Percentiles rank a stretch among this genome's conserved stretches.
These are phyloP conservation scores for Sylvilagus floridanus DNA, from an alignment of 2,797 vertebrate species.

Conservation along the genomic window DNA sequence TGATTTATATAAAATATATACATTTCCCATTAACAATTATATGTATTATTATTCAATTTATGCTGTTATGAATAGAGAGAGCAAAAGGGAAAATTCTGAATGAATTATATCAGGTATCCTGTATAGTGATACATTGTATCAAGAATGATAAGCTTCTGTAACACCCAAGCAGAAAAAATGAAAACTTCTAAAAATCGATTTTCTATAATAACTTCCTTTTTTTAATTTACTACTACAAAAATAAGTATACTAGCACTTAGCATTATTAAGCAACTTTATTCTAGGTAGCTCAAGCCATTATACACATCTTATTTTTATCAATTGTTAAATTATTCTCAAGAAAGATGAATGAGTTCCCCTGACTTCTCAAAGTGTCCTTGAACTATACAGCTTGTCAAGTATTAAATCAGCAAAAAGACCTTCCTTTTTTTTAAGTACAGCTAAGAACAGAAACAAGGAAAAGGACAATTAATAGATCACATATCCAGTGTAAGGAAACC, in stretches of 20 bases:
- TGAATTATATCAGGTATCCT: neutral
- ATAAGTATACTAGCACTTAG: neutral
- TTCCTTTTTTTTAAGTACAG: neutral
- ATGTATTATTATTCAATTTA: neutral
- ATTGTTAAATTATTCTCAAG: slow-evolving; percentile 15
- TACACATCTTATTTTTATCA: slow-evolving; percentile 48
- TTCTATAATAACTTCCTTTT: neutral
- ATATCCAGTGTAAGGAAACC: neutral
- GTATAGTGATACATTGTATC: neutral
- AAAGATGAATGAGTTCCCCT: slow-evolving; percentile 22
- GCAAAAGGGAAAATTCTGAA: slow-evolving; percentile 8
- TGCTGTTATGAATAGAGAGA: slow-evolving; percentile 32
- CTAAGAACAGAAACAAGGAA: slow-evolving; percentile 39
- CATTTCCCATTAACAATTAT: neutral
- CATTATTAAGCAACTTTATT: slow-evolving; percentile 13
- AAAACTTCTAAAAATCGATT: slow-evolving; percentile 45
- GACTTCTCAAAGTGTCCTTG: slow-evolving; percentile 6
- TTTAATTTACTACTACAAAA: neutral
- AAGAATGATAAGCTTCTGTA: neutral
- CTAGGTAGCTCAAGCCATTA: slow-evolving; percentile 30
- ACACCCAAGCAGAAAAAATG: neutral
- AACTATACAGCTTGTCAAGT: neutral
- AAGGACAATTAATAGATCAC: neutral
- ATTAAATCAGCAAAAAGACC: slow-evolving; percentile 48
- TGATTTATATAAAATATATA: slow-evolving; percentile 12